phyloP scores from a whole-genome alignment of 2,113 vertebrate genomes.

The Pica pica region DNA sequence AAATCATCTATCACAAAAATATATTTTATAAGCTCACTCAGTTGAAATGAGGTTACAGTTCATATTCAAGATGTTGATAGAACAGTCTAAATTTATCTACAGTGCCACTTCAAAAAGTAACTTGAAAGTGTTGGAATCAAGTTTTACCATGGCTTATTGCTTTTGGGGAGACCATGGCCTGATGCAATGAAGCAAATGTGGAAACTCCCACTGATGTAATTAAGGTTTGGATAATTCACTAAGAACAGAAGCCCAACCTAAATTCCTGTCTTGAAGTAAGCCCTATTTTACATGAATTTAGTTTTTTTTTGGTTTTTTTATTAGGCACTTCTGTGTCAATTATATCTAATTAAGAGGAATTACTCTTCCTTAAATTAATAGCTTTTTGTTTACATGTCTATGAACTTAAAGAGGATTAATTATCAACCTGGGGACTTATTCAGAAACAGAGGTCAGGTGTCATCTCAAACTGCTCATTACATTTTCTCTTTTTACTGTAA shows the following conservation, averaged over 20 bases:
- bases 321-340: background rate
- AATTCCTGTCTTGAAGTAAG: background rate
- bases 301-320: background rate
- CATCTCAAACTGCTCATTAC: background rate
- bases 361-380: background rate
- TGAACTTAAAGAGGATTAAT: background rate
- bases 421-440: background rate
- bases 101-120: background rate
- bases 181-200: background rate
- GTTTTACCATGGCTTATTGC: background rate
- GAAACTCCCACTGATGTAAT: background rate
- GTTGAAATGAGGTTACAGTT: background rate
- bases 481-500: background rate
- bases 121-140: background rate
- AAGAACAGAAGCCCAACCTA: background rate
- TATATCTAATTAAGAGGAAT: constrained; percentile 5
- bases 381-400: background rate
- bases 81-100: background rate
- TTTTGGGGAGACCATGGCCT: background rate
- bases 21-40: background rate
- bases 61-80: background rate
- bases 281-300: background rate
- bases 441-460: background rate
- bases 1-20: background rate
- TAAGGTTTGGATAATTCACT: background rate